These are phyloP conservation scores for Hystrix brachyura DNA, from an alignment of 2,113 vertebrate species.

Conservation along the genomic window DNA sequence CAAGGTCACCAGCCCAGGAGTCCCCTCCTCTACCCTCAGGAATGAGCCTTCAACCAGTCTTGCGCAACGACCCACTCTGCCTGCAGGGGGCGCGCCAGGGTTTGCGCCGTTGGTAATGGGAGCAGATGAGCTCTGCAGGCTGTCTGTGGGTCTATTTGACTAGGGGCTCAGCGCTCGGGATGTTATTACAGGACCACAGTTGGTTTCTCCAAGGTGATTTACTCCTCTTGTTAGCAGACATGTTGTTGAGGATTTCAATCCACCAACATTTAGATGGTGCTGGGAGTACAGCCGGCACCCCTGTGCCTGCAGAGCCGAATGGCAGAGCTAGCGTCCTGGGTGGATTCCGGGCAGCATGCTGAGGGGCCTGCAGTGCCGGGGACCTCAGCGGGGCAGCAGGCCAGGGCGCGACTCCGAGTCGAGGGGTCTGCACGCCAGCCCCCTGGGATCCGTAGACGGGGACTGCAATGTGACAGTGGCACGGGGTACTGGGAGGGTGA, in stretches of 20 bases:
- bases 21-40: background rate
- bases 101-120: background rate
- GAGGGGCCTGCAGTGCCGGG: rapidly evolving
- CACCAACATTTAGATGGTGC: conserved; percentile 9
- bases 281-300: background rate
- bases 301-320: background rate
- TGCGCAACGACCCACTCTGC: rapidly evolving
- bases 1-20: background rate
- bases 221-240: conserved; percentile 13
- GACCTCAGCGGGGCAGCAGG: background rate
- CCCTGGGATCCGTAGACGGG: background rate
- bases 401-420: too few relatives aligned
- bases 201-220: conserved; percentile 62
- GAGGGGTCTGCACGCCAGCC: background rate
- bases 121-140: background rate
- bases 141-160: background rate
- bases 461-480: background rate
- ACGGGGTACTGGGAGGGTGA: background rate
- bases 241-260: background rate
- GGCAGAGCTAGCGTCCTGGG: background rate
- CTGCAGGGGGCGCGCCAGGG: background rate
- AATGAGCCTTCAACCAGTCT: background rate
- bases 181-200: background rate
- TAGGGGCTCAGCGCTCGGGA: background rate
- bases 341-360: background rate